Evolutionary conservation across 2,797 vertebrate genomes (phyloP).

Genomic region (Neopelma chrysocephalum): DNA sequence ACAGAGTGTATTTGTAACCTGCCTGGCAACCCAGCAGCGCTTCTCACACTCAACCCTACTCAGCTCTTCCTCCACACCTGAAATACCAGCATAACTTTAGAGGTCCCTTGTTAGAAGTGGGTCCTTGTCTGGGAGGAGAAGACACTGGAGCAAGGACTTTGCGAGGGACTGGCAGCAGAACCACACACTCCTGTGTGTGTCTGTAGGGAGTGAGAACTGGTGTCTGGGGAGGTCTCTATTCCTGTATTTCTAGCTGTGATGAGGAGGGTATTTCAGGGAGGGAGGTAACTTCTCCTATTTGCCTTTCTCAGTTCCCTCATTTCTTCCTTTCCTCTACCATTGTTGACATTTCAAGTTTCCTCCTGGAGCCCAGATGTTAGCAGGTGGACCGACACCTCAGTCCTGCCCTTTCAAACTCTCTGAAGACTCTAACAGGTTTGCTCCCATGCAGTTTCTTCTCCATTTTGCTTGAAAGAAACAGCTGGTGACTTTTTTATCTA

Average conservation of each 20-base stretch:
- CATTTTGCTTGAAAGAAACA: not conserved
- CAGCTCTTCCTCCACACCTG: not conserved
- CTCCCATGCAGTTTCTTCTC: not conserved
- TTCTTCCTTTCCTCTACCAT: not conserved
- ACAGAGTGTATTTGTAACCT: conserved; percentile 39
- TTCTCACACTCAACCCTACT: not conserved
- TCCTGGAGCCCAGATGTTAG: not conserved
- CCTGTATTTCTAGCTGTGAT: not conserved
- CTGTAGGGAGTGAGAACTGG: not conserved
- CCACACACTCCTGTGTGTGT: not conserved
- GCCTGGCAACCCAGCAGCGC: conserved; percentile 35
- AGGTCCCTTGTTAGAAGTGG: not conserved
- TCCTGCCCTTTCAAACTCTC: not conserved
- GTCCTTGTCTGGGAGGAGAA: not conserved
- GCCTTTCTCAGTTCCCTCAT: not conserved
- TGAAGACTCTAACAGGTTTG: not conserved
- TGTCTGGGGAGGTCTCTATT: not conserved
- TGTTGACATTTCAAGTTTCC: not conserved
- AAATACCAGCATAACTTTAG: not conserved
- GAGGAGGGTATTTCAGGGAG: not conserved
- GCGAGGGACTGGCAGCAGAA: not conserved
- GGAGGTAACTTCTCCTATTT: not conserved
- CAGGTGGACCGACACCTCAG: not conserved
- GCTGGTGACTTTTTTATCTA: not conserved
- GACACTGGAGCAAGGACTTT: not conserved